Conservation (phyloP, 2,888 invertebrate species). For the Amiota minor region DNA sequence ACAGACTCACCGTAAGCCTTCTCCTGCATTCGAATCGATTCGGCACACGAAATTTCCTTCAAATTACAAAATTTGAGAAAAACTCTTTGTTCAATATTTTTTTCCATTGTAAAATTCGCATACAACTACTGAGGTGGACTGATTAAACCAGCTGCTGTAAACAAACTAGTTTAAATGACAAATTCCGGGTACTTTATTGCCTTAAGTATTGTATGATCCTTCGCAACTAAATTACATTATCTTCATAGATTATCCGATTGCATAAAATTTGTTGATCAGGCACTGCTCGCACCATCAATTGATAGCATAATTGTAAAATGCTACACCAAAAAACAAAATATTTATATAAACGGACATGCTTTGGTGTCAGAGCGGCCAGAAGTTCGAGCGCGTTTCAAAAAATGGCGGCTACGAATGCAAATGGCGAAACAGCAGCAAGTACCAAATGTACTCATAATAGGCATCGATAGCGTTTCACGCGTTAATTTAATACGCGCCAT, state of each 20-base stretch:
- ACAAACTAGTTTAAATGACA: too few relatives aligned
- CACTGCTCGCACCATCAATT: conserved; percentile 67
- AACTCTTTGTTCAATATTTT: too few relatives aligned
- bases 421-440: background rate
- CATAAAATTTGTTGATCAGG: conserved; percentile 72
- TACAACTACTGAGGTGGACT: too few relatives aligned
- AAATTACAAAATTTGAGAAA: too few relatives aligned
- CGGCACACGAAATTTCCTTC: too few relatives aligned
- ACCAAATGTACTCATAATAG: conserved; percentile 82
- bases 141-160: too few relatives aligned
- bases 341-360: conserved; percentile 75
- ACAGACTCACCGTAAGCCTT: too few relatives aligned
- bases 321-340: conserved; percentile 62
- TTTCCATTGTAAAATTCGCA: too few relatives aligned
- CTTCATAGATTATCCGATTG: conserved; percentile 70
- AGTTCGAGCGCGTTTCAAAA: conserved; percentile 73
- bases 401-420: conserved; percentile 51
- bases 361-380: conserved; percentile 75
- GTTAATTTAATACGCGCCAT: conserved; percentile 84
- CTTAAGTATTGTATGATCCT: background rate
- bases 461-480: conserved; percentile 89
- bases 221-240: background rate
- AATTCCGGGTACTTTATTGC: too few relatives aligned
- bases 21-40: too few relatives aligned
- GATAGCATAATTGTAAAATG: conserved; percentile 76